Evolutionary conservation across 1,140 invertebrate species (phyloP), one percentile per base, ranked within the genome.

Genomic region (Aphaenogaster ashmeadi): DNA sequence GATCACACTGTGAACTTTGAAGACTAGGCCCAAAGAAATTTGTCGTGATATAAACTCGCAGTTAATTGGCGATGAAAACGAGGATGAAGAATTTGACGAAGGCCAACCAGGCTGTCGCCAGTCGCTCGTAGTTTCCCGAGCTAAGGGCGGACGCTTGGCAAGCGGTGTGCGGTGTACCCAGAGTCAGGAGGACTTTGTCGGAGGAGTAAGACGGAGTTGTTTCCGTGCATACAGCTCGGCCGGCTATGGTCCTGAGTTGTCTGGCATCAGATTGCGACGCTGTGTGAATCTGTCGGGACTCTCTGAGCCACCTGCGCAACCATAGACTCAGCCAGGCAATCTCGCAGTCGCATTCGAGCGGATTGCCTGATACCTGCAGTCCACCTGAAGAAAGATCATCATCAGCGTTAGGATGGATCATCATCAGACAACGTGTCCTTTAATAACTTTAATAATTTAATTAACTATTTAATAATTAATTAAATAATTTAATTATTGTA

Each of bases 241-340:
- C 94, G 0, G 95, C 95, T 6, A 95, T 92, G 11, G 92, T 95
- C 44, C 95, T 93, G 27, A 95, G 80, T 69, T 95, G 95, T 47
- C 94, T 91, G 0, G 95, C 95, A 58, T 95, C 95, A n/a, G 95
- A 95, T 69, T 95, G 95, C 5, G 96, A 96, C 4, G 96, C 96
- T 18, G 96, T 97, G 91, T 97, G 97, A 38, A 97, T 97, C 91
- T 97, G 97, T n/a, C 97, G 95, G 11, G 97, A 98, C 92, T 98
- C 98, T 11, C 98, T 95, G 5, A 98, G 96, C 98, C 98, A 98
- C 47, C 98, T 96, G 21, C 98, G 96, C 67, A 98, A 95, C 98
- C 98, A 99, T 66, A 98, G 96, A 1, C 98, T 98, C 41, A 98
- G 96, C 98, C 98, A 99, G 6, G 98, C 97, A 54, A 98, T 95